Evolutionary conservation across 2,888 invertebrate genomes (phyloP).

Genomic region (Steinernema carpocapsae): DNA sequence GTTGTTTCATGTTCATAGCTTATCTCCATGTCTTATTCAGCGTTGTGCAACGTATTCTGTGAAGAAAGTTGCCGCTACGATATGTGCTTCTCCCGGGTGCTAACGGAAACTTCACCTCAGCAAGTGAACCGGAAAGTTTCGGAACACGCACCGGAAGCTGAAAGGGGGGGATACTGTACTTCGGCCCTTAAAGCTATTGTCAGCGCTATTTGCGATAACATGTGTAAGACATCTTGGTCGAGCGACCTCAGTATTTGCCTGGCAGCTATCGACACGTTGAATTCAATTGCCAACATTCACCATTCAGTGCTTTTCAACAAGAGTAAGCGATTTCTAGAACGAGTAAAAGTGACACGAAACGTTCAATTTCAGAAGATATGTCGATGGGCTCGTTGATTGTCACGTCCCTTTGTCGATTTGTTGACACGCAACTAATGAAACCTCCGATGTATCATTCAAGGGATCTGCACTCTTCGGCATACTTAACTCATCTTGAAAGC

Average conservation of each 20-base stretch:
- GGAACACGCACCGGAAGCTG: conserved; percentile 7
- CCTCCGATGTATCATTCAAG: conserved; percentile 92
- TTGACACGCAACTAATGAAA: conserved; percentile 89
- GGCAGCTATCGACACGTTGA: conserved; percentile 64
- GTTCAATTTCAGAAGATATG: conserved; percentile 58
- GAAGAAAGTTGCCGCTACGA: conserved; percentile 57
- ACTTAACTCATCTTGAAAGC: not conserved
- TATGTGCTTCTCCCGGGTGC: conserved; percentile 38
- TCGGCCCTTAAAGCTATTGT: conserved; percentile 64
- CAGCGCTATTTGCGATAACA: conserved; percentile 65
- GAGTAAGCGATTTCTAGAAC: conserved; percentile 46
- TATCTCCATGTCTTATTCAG: conserved; percentile 33
- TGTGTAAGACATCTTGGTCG: conserved; percentile 59
- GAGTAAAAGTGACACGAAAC: conserved; percentile 20
- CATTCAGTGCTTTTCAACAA: conserved; percentile 60
- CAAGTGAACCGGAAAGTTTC: conserved; percentile 17
- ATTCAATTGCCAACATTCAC: conserved; percentile 60
- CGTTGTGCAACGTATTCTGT: conserved; percentile 55
- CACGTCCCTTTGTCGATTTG: conserved; percentile 97
- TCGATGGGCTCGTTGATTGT: conserved; percentile 73
- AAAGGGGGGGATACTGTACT: conserved; percentile 34
- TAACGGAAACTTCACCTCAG: conserved; percentile 14
- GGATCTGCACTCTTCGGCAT: conserved; percentile 85
- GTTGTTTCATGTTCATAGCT: conserved; percentile 16
- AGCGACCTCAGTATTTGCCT: conserved; percentile 52